These are phyloP conservation scores for Enteromius thamalakanensis DNA, from an alignment of 2,797 vertebrate genomes.

Conservation along the genomic window DNA sequence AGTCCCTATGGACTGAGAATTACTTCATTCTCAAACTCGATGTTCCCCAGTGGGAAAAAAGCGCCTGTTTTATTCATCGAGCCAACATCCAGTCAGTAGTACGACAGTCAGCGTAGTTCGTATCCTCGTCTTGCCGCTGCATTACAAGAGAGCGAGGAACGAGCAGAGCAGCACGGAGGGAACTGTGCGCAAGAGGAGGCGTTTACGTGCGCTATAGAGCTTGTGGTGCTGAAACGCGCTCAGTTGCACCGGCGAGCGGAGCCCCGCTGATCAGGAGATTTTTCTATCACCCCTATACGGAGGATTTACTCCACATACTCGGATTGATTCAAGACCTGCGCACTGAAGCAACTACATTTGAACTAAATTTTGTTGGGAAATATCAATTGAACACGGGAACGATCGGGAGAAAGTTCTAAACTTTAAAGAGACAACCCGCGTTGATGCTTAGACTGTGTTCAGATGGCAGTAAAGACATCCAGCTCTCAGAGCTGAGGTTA, in stretches of 20 bases:
- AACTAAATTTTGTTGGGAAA: neutral
- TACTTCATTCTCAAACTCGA: slow-evolving; percentile 45
- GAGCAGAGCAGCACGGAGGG: slow-evolving; percentile 48
- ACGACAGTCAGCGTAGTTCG: slow-evolving; percentile 74
- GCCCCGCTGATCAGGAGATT: slow-evolving; percentile 59
- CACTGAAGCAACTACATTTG: neutral
- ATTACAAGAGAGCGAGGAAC: slow-evolving; percentile 51
- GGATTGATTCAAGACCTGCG: slow-evolving; percentile 21
- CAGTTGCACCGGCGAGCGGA: slow-evolving; percentile 55
- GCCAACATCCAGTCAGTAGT: slow-evolving; percentile 58
- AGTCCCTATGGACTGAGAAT: slow-evolving; percentile 51
- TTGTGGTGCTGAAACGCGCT: slow-evolving; percentile 64
- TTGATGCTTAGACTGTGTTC: slow-evolving; percentile 12
- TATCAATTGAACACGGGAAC: slow-evolving; percentile 16
- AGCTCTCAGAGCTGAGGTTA: slow-evolving; percentile 19
- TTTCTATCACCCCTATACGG: neutral
- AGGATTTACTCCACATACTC: slow-evolving; percentile 27
- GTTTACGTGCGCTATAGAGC: slow-evolving; percentile 57
- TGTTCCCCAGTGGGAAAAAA: slow-evolving; percentile 26
- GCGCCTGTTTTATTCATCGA: slow-evolving; percentile 37
- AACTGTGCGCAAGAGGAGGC: slow-evolving; percentile 42
- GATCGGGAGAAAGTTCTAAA: slow-evolving; percentile 21
- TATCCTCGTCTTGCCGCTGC: slow-evolving; percentile 64
- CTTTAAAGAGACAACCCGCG: slow-evolving; percentile 4
- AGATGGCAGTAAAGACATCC: slow-evolving; percentile 27